Conservation (phyloP, 2,888 invertebrate species). For the Caenorhabditis sulstoni region DNA sequence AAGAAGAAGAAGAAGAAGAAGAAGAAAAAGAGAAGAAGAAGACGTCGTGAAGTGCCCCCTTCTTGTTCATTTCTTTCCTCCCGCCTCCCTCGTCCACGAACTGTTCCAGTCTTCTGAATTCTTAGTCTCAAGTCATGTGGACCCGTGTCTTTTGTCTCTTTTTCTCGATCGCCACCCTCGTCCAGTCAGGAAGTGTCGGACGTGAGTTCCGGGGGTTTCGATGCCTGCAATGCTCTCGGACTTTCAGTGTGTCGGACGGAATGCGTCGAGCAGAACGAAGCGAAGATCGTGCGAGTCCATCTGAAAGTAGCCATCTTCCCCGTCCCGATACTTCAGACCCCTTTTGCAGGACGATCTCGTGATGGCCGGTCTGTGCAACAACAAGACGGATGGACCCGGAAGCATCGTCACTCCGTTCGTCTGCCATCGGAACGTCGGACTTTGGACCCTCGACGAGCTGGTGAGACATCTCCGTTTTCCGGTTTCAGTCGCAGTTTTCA, state of each 20-base stretch:
- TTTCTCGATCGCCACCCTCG: slow-evolving; percentile 7
- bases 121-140: slow-evolving; percentile 6
- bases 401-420: slow-evolving; percentile 67
- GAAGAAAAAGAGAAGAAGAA: neutral
- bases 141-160: slow-evolving; percentile 10
- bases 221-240: neutral
- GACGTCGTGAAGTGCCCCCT: slow-evolving; percentile 25
- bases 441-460: slow-evolving; percentile 68
- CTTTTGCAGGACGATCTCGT: slow-evolving; percentile 56
- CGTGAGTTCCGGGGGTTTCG: slow-evolving; percentile 33
- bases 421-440: slow-evolving; percentile 66
- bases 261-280: slow-evolving; percentile 68
- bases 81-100: slow-evolving; percentile 12
- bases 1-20: neutral
- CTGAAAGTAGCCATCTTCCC: slow-evolving; percentile 48
- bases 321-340: neutral
- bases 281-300: slow-evolving; percentile 71
- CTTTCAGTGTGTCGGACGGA: slow-evolving; percentile 70
- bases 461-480: slow-evolving; percentile 39
- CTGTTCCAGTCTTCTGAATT: slow-evolving; percentile 33
- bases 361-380: slow-evolving; percentile 66
- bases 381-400: slow-evolving; percentile 28
- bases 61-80: neutral
- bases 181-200: slow-evolving; percentile 56
- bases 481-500: slow-evolving; percentile 28